Percentiles rank a stretch among this genome's conserved stretches.
phyloP scores from a whole-genome alignment of 2,888 invertebrate genomes.

The Ariolimax columbianus region DNA sequence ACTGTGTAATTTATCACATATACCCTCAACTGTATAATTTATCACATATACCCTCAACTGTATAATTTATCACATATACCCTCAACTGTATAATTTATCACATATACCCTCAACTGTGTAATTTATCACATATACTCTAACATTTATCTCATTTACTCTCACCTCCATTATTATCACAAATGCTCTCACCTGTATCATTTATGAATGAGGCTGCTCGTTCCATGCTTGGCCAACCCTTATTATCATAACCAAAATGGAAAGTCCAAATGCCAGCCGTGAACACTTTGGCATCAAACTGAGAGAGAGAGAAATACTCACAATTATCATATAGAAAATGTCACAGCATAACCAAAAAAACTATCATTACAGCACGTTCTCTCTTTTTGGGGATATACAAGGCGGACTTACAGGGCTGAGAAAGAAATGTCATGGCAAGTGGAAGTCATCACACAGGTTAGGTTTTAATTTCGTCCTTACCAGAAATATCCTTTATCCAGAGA shows the following conservation, averaged over 20 bases:
- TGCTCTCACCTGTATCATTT: conserved; percentile 71
- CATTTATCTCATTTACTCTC: neutral
- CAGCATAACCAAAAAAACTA: too few species aligned
- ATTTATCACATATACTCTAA: too few species aligned
- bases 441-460: too few species aligned
- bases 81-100: neutral
- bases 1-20: neutral
- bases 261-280: conserved; percentile 79
- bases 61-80: conserved; percentile 74
- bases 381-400: too few species aligned
- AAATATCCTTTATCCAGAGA: too few species aligned
- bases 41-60: conserved; percentile 60
- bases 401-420: too few species aligned
- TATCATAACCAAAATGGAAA: conserved; percentile 79
- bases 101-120: too few species aligned
- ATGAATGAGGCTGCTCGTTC: conserved; percentile 74
- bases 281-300: conserved; percentile 58
- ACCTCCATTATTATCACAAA: neutral
- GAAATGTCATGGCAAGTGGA: too few species aligned
- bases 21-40: neutral
- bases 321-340: too few species aligned
- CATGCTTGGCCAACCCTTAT: conserved; percentile 79
- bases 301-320: neutral
- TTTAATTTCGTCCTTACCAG: too few species aligned
- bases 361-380: too few species aligned